Conservation (phyloP, 2,888 invertebrate genomes). For the Drepanosiphum platanoidis region DNA sequence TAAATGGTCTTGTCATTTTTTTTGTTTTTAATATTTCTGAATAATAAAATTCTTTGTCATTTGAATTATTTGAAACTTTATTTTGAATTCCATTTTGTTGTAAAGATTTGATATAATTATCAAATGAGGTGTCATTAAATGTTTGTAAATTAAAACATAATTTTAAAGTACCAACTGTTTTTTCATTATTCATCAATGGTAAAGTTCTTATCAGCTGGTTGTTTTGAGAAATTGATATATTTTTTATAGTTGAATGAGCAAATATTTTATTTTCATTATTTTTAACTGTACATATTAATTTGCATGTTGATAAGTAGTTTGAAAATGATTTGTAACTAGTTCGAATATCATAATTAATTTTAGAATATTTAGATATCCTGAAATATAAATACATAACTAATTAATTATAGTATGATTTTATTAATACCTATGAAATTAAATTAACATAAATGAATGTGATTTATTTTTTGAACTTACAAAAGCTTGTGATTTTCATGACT, state of each 20-base stretch:
- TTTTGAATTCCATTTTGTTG: constrained; percentile 36
- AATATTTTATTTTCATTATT: constrained; percentile 49
- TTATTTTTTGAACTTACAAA: constrained; percentile 7
- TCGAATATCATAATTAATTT: constrained; percentile 47
- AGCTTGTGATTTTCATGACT: constrained; percentile 48
- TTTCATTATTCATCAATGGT: constrained; percentile 23
- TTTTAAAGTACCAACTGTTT: constrained; percentile 46
- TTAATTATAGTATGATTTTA: neutral
- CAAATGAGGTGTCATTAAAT: constrained; percentile 45
- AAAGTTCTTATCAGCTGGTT: constrained; percentile 1
- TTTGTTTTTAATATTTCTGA: neutral
- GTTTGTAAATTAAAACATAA: constrained; percentile 48
- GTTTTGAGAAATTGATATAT: neutral
- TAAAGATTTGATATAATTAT: constrained; percentile 39
- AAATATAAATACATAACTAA: neutral
- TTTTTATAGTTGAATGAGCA: constrained; percentile 5
- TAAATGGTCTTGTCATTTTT: neutral
- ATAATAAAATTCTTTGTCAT: constrained; percentile 2
- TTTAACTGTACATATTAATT: constrained; percentile 40
- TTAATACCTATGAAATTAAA: neutral
- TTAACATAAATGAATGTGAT: neutral
- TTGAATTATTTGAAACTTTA: constrained; percentile 10
- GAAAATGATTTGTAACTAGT: constrained; percentile 43
- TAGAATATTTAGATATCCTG: constrained; percentile 33
- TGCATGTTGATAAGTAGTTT: constrained; percentile 38